Evolutionary conservation across 1,140 invertebrate species (phyloP).

Genomic region (Bathynomus jamesi): DNA sequence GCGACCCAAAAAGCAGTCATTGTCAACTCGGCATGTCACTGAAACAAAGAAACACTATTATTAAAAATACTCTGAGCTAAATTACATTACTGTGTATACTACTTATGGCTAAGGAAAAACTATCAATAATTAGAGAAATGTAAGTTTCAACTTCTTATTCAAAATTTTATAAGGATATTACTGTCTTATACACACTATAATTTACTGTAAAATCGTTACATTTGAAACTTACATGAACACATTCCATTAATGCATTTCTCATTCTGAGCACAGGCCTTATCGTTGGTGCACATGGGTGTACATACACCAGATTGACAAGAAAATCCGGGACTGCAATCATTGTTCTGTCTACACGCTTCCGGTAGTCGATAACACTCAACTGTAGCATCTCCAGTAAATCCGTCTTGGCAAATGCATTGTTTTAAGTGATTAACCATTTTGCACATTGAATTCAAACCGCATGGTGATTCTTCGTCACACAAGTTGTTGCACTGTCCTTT

Average conservation of each 20-base stretch:
- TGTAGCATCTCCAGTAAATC: slow-evolving; percentile 75
- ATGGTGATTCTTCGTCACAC: slow-evolving; percentile 64
- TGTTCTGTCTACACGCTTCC: slow-evolving; percentile 58
- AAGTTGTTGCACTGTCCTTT: slow-evolving; percentile 75
- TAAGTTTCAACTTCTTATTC: too few relatives aligned
- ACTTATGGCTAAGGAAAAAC: neutral
- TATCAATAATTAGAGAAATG: too few relatives aligned
- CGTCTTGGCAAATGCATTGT: slow-evolving; percentile 69
- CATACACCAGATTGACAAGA: slow-evolving; percentile 71
- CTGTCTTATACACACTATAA: too few relatives aligned
- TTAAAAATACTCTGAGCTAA: neutral
- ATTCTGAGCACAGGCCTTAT: slow-evolving; percentile 79
- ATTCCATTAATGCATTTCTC: slow-evolving; percentile 74
- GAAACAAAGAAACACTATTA: slow-evolving; percentile 36
- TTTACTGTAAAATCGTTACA: too few relatives aligned
- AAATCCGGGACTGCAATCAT: slow-evolving; percentile 60
- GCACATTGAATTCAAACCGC: slow-evolving; percentile 84
- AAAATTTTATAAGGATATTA: too few relatives aligned
- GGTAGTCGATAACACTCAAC: slow-evolving; percentile 69
- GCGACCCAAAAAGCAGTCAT: slow-evolving; percentile 83
- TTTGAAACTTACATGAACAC: slow-evolving; percentile 71
- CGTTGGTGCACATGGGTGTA: slow-evolving; percentile 59
- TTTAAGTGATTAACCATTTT: slow-evolving; percentile 64
- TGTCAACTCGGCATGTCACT: slow-evolving; percentile 79
- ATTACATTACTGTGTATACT: neutral